A percentile compares a stretch with the other conserved stretches of the same genome.
phyloP scores from a whole-genome alignment of 2,797 vertebrate genomes.

The Ataeniobius toweri region DNA sequence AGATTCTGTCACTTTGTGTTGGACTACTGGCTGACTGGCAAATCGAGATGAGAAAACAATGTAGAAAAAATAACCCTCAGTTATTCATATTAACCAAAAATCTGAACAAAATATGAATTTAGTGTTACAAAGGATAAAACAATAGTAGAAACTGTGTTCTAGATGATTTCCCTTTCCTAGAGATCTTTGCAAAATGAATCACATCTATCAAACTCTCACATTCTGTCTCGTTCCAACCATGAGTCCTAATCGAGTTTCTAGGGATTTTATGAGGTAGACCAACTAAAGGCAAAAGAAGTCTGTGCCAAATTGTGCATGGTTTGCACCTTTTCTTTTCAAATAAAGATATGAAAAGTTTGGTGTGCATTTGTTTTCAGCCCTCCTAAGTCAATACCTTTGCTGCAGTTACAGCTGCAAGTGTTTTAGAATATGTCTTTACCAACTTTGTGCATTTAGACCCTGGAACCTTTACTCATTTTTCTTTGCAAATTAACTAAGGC shows the following conservation, averaged over 20 bases:
- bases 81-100: background rate
- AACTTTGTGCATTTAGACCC: too few relatives aligned
- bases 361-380: too few relatives aligned
- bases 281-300: too few relatives aligned
- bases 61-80: background rate
- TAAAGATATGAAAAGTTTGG: too few relatives aligned
- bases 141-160: background rate
- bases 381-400: too few relatives aligned
- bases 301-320: too few relatives aligned
- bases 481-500: too few relatives aligned
- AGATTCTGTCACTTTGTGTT: conserved; percentile 38
- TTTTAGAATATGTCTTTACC: too few relatives aligned
- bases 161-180: background rate
- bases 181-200: background rate
- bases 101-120: background rate
- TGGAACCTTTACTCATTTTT: too few relatives aligned
- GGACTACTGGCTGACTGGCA: conserved; percentile 7
- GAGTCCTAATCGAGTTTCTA: background rate
- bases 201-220: background rate
- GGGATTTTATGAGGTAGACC: too few relatives aligned
- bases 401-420: too few relatives aligned
- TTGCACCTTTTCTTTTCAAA: too few relatives aligned
- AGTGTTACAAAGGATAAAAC: background rate
- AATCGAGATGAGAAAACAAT: background rate
- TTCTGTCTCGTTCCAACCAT: background rate